Conservation (phyloP, 2,888 invertebrate genomes). For the Eupsilia transversa region DNA sequence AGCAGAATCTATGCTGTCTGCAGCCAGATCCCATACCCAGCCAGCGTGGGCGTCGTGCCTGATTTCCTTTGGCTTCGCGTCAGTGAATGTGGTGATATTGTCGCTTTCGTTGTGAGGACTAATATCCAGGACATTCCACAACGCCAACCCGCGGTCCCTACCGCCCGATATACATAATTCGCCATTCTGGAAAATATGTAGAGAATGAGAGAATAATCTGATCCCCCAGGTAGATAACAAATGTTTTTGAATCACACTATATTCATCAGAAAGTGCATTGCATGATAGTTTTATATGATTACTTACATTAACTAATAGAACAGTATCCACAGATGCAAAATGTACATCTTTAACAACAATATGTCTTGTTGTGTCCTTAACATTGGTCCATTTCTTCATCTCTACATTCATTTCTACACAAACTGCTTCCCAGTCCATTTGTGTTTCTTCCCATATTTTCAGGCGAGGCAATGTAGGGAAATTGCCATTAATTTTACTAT, state of each 20-base stretch:
- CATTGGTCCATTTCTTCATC: slow-evolving; percentile 89
- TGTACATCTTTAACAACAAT: slow-evolving; percentile 89
- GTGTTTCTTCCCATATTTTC: slow-evolving; percentile 80
- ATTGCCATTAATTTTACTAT: slow-evolving; percentile 81
- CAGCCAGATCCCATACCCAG: slow-evolving; percentile 92
- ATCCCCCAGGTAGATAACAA: background rate
- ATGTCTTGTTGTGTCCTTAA: slow-evolving; percentile 84
- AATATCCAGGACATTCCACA: slow-evolving; percentile 87
- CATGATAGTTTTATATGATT: background rate
- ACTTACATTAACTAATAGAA: slow-evolving; percentile 90
- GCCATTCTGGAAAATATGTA: slow-evolving; percentile 80
- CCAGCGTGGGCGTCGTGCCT: slow-evolving; percentile 90
- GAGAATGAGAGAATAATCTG: slow-evolving; percentile 1
- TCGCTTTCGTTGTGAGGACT: slow-evolving; percentile 74
- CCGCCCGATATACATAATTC: slow-evolving; percentile 90
- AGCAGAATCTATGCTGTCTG: slow-evolving; percentile 81
- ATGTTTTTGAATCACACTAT: background rate
- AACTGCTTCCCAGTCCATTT: slow-evolving; percentile 89
- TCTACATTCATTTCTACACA: slow-evolving; percentile 92
- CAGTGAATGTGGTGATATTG: slow-evolving; percentile 72
- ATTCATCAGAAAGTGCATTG: background rate
- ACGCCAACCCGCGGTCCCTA: slow-evolving; percentile 90
- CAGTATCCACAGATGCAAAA: slow-evolving; percentile 91
- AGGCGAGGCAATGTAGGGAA: slow-evolving; percentile 84
- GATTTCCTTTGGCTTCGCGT: slow-evolving; percentile 79